Percentiles rank a stretch among this genome's conserved stretches.
Conservation (phyloP, 2,888 invertebrate genomes). For the Eueremaeus valkanovi region DNA sequence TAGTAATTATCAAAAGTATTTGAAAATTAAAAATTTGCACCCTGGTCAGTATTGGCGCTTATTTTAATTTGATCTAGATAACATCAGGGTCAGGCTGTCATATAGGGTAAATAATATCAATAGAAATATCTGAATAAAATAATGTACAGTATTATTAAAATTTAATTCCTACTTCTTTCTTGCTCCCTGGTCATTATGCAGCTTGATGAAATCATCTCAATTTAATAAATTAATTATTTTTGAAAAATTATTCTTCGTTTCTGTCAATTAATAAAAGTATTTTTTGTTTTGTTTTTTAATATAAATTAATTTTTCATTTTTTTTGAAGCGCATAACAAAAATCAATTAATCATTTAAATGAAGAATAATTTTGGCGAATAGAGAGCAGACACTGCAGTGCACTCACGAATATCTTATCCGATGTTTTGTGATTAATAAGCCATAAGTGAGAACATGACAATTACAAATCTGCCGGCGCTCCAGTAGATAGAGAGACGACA, state of each 20-base stretch:
- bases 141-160: too few species aligned
- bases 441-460: slow-evolving; percentile 22
- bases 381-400: background rate
- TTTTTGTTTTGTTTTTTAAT: background rate
- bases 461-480: slow-evolving; percentile 19
- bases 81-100: too few species aligned
- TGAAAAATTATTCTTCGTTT: background rate
- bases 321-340: background rate
- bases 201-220: too few species aligned
- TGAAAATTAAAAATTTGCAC: too few species aligned
- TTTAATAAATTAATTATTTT: too few species aligned
- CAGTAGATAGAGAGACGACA: background rate
- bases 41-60: too few species aligned
- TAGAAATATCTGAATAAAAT: too few species aligned
- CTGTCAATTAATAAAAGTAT: background rate
- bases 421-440: slow-evolving; percentile 18
- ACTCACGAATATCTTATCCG: background rate
- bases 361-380: background rate
- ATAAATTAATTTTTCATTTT: background rate
- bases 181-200: too few species aligned
- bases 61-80: too few species aligned
- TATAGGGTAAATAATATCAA: too few species aligned
- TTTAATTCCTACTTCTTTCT: too few species aligned
- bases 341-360: slow-evolving; percentile 2
- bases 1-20: too few species aligned